Evolutionary conservation across 2,797 vertebrate genomes (phyloP).

Genomic region (Parambassis ranga): DNA sequence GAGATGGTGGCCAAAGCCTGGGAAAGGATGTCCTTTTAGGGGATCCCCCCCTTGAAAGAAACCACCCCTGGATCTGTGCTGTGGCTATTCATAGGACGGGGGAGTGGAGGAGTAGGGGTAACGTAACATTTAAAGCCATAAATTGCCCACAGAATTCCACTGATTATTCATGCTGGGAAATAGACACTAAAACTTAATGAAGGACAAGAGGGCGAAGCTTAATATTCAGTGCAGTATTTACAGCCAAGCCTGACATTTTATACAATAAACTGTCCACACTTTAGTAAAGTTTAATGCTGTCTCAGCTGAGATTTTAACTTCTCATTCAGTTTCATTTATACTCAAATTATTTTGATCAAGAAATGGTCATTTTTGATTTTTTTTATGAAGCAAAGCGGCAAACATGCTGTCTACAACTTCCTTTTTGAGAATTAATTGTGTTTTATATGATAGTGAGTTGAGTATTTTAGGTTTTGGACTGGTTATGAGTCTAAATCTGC

Average conservation of each 20-base stretch:
- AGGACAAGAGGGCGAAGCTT: neutral
- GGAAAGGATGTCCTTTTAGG: slow-evolving; percentile 78
- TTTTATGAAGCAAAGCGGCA: no score
- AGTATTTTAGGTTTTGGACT: no score
- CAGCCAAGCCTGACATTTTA: neutral
- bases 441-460: no score
- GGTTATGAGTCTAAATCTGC: no score
- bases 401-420: no score
- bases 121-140: slow-evolving; percentile 28
- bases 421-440: no score
- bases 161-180: neutral
- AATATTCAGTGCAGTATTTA: neutral
- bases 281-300: neutral
- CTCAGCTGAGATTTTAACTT: no score
- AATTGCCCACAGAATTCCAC: neutral
- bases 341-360: no score
- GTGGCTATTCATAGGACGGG: slow-evolving; percentile 69
- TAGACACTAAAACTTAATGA: neutral
- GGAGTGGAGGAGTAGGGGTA: no score
- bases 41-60: slow-evolving; percentile 52
- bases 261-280: neutral
- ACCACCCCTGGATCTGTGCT: slow-evolving; percentile 13
- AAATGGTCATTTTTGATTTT: no score
- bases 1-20: slow-evolving; percentile 1
- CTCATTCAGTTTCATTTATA: no score